Evolutionary conservation across 1,140 invertebrate genomes (phyloP).

Genomic region (Sycophila sp.): DNA sequence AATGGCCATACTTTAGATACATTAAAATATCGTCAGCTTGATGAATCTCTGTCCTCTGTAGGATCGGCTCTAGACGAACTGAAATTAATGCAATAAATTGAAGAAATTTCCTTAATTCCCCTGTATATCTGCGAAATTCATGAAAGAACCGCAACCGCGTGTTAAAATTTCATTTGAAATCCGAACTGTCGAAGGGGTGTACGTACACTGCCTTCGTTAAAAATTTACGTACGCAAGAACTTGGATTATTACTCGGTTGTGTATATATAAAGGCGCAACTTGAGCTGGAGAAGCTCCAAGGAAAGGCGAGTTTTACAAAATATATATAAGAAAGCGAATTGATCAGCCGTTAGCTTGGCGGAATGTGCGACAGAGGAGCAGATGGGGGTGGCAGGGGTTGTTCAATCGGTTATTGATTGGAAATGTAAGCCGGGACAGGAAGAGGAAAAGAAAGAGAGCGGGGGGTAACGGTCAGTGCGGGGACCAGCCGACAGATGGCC

Average conservation of each 20-base stretch:
- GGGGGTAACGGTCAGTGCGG: conserved; percentile 45
- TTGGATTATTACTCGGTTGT: not conserved
- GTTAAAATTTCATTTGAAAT: not conserved
- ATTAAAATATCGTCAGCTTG: too few relatives aligned
- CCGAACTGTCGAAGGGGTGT: not conserved
- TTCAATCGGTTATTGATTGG: conserved; percentile 66
- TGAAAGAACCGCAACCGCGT: too few relatives aligned
- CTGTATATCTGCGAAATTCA: too few relatives aligned
- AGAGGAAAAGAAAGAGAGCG: conserved; percentile 32
- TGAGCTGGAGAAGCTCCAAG: too few relatives aligned
- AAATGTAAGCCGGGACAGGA: conserved; percentile 56
- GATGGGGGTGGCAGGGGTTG: conserved; percentile 49
- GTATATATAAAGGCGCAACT: too few relatives aligned
- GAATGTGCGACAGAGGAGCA: conserved; percentile 50
- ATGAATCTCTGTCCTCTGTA: too few relatives aligned
- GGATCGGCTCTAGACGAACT: too few relatives aligned
- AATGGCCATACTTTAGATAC: not conserved
- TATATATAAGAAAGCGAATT: conserved; percentile 46
- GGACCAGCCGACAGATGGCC: conserved; percentile 60
- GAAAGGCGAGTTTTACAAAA: not conserved
- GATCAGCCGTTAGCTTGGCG: conserved; percentile 54
- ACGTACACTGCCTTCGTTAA: not conserved
- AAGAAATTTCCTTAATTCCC: too few relatives aligned
- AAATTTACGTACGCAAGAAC: not conserved
- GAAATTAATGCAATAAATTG: too few relatives aligned